Conservation (phyloP, 2,797 vertebrate species). For the Catostomus latipinnis region DNA sequence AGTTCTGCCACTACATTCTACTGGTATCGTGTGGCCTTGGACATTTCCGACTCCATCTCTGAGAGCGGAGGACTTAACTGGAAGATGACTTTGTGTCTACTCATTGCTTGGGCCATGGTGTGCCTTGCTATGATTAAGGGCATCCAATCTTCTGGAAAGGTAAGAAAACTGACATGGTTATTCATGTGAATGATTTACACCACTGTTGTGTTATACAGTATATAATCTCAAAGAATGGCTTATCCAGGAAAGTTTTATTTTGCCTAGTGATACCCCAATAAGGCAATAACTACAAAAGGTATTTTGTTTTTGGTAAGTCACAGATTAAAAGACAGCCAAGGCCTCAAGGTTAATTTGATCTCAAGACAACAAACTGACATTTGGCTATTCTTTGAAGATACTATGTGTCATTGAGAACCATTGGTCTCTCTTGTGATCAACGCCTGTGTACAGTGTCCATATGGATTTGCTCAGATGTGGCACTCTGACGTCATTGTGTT, state of each 20-base stretch:
- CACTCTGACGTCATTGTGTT: conserved; percentile 5
- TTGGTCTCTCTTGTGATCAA: conserved; percentile 31
- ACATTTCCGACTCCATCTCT: conserved; percentile 91
- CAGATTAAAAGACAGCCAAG: not conserved
- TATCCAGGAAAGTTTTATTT: no score
- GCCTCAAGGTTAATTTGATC: not conserved
- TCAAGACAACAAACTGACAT: not conserved
- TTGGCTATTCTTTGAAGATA: no score
- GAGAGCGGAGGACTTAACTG: conserved; percentile 94
- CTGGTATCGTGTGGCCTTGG: conserved; percentile 94
- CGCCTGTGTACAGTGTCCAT: not conserved
- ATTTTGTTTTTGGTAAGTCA: not conserved
- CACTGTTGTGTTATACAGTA: not conserved
- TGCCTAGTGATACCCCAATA: no score
- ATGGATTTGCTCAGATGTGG: not conserved
- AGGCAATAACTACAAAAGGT: no score
- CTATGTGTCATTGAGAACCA: not conserved
- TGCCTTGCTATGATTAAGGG: conserved; percentile 98
- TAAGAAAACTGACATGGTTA: conserved; percentile 64
- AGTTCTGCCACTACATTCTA: conserved; percentile 98
- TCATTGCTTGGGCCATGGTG: conserved; percentile 92
- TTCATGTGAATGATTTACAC: not conserved
- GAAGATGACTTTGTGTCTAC: conserved; percentile 93
- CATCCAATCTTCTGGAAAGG: conserved; percentile 98
- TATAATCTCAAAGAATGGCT: no score